Evolutionary conservation across 2,888 invertebrate species (phyloP).

Genomic region (Melangyna quadrimaculata): DNA sequence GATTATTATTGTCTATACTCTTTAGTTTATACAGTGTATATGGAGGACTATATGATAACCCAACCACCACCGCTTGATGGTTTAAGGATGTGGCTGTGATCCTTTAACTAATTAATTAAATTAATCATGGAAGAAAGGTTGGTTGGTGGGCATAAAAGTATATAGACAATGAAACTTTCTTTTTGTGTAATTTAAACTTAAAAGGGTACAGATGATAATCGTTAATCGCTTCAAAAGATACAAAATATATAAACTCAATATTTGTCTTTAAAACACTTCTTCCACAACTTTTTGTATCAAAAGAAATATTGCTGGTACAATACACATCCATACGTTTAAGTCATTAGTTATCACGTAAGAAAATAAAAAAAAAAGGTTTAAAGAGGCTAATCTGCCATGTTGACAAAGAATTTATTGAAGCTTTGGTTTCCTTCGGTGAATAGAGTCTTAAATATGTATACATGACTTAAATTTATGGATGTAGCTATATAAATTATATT

Average conservation of each 20-base stretch:
- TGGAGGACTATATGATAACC: neutral
- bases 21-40: neutral
- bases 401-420: too few relatives aligned
- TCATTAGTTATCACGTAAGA: neutral
- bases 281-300: neutral
- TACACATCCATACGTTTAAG: neutral
- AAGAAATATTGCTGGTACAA: neutral
- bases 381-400: too few relatives aligned
- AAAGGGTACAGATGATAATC: neutral
- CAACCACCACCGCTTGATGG: neutral
- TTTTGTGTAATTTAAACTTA: neutral
- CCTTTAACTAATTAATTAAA: constrained; percentile 37
- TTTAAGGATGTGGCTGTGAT: constrained; percentile 23
- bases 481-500: too few relatives aligned
- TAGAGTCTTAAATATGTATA: too few relatives aligned
- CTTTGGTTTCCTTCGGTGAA: too few relatives aligned
- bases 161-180: neutral
- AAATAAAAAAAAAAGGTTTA: too few relatives aligned
- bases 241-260: neutral
- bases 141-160: neutral
- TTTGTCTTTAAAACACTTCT: neutral
- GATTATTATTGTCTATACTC: neutral
- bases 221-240: neutral
- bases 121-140: constrained; percentile 21
- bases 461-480: too few relatives aligned